Conservation (phyloP, 2,113 vertebrate species). For the Catharus minimus region DNA sequence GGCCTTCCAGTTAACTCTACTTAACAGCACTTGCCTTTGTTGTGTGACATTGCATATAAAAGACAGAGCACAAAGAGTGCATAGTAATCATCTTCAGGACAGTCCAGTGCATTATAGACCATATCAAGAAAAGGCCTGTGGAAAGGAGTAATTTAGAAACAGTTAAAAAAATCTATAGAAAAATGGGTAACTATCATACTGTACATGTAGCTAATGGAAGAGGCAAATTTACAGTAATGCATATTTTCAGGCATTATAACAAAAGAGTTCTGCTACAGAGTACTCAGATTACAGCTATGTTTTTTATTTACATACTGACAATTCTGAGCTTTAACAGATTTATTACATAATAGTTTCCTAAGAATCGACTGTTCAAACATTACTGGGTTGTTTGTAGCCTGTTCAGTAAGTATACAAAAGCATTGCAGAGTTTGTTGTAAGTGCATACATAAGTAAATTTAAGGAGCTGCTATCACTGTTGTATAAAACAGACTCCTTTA, state of each 20-base stretch:
- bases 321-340: neutral
- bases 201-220: neutral
- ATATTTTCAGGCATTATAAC: neutral
- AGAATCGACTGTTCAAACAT: neutral
- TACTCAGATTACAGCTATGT: neutral
- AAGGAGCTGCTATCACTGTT: neutral
- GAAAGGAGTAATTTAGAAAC: neutral
- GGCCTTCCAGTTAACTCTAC: neutral
- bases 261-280: neutral
- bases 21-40: conserved; percentile 81
- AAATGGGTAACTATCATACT: neutral
- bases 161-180: neutral
- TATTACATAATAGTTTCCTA: neutral
- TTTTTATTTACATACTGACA: neutral
- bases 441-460: neutral
- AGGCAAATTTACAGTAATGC: neutral
- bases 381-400: neutral
- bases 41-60: conserved; percentile 94
- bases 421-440: neutral
- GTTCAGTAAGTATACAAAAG: neutral
- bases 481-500: neutral
- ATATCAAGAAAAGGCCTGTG: conserved; percentile 93
- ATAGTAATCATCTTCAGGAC: conserved; percentile 89
- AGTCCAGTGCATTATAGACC: conserved; percentile 93
- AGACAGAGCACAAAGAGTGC: conserved; percentile 98